A percentile compares a stretch with the other conserved stretches of the same genome.
Evolutionary conservation across 2,888 invertebrate genomes (phyloP).

Genomic region (Orthosia incerta): DNA sequence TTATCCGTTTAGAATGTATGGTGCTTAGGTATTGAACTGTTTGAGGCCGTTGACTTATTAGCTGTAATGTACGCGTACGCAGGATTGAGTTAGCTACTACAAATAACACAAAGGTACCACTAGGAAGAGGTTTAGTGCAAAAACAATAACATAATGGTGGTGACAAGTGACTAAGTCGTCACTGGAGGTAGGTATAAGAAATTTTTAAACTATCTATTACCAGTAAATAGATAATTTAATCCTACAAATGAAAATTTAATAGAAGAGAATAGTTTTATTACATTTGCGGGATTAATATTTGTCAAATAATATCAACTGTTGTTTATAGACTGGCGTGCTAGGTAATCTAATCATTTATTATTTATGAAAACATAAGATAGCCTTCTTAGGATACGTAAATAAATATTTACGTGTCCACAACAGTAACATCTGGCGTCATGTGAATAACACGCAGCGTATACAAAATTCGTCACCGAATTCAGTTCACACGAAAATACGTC

Average conservation of each 20-base stretch:
- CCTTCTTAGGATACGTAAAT: background rate
- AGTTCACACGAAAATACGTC: constrained; percentile 28
- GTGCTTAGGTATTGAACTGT: constrained; percentile 13
- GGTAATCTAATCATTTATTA: background rate
- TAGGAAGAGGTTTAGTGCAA: background rate
- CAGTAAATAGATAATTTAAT: too few species aligned
- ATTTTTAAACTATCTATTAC: background rate
- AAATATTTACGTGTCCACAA: constrained; percentile 1
- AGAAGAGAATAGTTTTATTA: background rate
- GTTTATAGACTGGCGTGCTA: background rate
- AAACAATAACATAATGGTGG: background rate
- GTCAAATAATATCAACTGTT: background rate
- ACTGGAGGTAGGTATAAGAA: background rate
- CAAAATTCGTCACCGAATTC: constrained; percentile 19
- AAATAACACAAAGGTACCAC: background rate
- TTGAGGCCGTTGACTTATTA: constrained; percentile 19
- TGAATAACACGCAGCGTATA: constrained; percentile 7
- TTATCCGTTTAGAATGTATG: background rate
- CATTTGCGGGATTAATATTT: constrained; percentile 2
- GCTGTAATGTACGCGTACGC: constrained; percentile 1
- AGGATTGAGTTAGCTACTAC: constrained; percentile 15
- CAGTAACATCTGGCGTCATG: background rate
- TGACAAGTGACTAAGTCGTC: background rate
- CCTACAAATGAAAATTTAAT: background rate
- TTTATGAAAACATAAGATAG: background rate